Base-by-base conservation (phyloP, 23 tunicate genomes). In the Styela clava region DNA sequence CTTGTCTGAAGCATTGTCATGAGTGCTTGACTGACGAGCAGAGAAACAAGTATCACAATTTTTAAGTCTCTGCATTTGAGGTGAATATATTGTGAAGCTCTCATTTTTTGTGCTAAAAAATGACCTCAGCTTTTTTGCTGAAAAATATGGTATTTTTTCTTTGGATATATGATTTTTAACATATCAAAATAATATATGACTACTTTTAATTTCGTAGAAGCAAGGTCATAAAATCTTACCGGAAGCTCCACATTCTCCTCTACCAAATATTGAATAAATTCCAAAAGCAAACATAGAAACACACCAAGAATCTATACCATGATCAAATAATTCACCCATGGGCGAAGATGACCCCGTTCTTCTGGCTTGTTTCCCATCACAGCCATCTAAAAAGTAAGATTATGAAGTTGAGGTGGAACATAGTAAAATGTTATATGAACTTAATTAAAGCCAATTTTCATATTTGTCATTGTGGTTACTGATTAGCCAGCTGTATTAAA, bases 311-410 rank as follows among this genome's bases (percentile, higher is more conserved):
- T 96, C 99, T 1, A 96, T 35, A 18, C 99, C 99, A 82, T 96
- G 99, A 36, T 96, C 99, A 87, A 96, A 96, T 79, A 96, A 64
- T 68, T 96, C 99, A 24, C 99, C 99, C 33, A 96, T 85, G 61
- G 99, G 99, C 2, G 97, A 91, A n/a, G 97, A 91, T 61, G 97
- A 87, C 1, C 90, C 94, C 9, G 99, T 96, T 71, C 99, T 36
- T 22, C 99, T 69, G 24, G 99, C 99, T 83, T 96, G 99, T 52
- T 96, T 96, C 16, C 99, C 99, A 78, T 96, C 99, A 80, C 76
- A 69, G 12, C 99, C 99, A 85, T 96, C 99, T 93, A 35, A 19
- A 76, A 63, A 61, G 3, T 23, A 52, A n/a, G 9, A 74, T 12
- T 74, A 34, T 74, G n/a, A 16, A 56, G 16, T n/a, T n/a, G 19